phyloP scores from a whole-genome alignment of 2,888 invertebrate species.

The Apamea monoglypha region DNA sequence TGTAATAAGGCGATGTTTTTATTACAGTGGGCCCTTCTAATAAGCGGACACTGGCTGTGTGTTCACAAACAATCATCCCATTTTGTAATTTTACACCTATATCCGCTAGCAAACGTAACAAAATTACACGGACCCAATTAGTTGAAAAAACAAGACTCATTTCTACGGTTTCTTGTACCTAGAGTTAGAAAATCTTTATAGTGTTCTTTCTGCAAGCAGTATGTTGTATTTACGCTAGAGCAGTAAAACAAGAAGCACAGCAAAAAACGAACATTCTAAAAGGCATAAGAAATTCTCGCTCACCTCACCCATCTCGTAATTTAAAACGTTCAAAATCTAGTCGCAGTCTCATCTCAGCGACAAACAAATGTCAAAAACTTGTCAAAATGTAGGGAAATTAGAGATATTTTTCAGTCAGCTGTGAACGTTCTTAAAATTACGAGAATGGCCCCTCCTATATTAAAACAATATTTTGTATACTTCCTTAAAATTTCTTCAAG shows the following conservation, averaged over 20 bases:
- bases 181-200: constrained; percentile 12
- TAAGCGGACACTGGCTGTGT: constrained; percentile 87
- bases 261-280: not conserved
- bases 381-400: no score
- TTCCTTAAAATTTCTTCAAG: constrained; percentile 26
- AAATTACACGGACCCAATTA: constrained; percentile 77
- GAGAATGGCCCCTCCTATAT: not conserved
- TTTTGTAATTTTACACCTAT: constrained; percentile 86
- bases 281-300: not conserved
- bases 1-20: constrained; percentile 88
- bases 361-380: no score
- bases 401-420: no score
- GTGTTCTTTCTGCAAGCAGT: not conserved
- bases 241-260: not conserved
- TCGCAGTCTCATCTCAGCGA: no score
- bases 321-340: no score
- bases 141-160: constrained; percentile 70
- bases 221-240: not conserved
- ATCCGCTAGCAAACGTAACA: constrained; percentile 77
- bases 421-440: no score
- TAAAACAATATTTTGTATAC: constrained; percentile 26
- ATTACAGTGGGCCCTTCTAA: constrained; percentile 86
- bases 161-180: constrained; percentile 1
- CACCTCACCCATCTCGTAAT: no score
- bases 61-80: constrained; percentile 85